Percentiles rank a stretch among this genome's conserved stretches.
phyloP scores from a whole-genome alignment of 2,113 vertebrate species.

The Cyanocitta stelleri region DNA sequence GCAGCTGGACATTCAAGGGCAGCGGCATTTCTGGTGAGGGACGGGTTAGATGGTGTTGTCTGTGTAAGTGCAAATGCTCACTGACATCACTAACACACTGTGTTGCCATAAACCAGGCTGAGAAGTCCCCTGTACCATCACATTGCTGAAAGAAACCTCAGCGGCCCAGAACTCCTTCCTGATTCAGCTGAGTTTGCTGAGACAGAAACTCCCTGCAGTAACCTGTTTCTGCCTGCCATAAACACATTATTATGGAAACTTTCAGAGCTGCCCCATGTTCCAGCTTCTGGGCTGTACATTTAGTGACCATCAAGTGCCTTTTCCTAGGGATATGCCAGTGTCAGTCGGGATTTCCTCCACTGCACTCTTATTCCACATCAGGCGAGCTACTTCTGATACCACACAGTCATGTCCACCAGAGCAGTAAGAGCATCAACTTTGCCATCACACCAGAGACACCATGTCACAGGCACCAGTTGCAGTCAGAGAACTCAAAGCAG shows the following conservation, averaged over 20 bases:
- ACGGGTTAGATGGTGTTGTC: neutral
- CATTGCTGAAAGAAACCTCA: neutral
- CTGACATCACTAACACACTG: neutral
- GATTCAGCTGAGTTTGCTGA: neutral
- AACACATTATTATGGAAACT: neutral
- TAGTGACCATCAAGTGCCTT: accelerated
- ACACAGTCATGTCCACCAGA: neutral
- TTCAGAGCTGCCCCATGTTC: neutral
- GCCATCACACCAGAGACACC: accelerated
- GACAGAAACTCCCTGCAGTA: neutral
- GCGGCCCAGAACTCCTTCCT: neutral
- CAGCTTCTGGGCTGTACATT: neutral
- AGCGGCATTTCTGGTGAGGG: neutral
- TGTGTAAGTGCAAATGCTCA: neutral
- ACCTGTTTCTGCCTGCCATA: neutral
- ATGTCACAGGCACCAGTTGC: neutral
- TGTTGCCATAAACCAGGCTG: neutral
- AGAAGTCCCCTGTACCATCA: neutral
- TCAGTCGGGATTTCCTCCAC: neutral
- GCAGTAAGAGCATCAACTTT: neutral
- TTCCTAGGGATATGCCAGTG: neutral
- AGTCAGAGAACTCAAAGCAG: neutral
- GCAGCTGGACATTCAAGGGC: neutral
- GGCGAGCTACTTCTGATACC: neutral
- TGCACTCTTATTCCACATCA: neutral